A percentile compares a stretch with the other conserved stretches of the same genome.
Evolutionary conservation across 2,888 invertebrate genomes (phyloP).

Genomic region (Sarcophaga subvicina): DNA sequence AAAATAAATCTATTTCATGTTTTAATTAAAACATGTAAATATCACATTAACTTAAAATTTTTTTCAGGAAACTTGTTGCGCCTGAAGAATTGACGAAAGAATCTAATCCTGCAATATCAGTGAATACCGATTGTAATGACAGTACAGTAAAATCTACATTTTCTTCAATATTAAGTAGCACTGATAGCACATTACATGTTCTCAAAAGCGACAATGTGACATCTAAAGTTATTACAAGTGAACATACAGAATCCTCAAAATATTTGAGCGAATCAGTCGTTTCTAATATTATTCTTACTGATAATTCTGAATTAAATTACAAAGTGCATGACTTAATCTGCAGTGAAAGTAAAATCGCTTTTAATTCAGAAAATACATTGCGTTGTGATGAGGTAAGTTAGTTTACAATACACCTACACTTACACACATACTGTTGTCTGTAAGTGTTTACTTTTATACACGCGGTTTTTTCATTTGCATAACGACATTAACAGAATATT

Average conservation of each 20-base stretch:
- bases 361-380: constrained; percentile 21
- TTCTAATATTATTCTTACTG: constrained; percentile 9
- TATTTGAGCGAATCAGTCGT: background rate
- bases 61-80: constrained; percentile 46
- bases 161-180: constrained; percentile 11
- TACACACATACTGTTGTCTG: no score
- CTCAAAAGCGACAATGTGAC: constrained; percentile 7
- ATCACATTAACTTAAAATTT: no score
- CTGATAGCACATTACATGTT: background rate
- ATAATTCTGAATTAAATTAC: constrained; percentile 24
- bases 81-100: constrained; percentile 34
- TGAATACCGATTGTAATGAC: constrained; percentile 24
- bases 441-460: no score
- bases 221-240: constrained; percentile 12
- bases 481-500: no score
- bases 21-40: no score
- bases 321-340: constrained; percentile 23
- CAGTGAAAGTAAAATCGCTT: constrained; percentile 24
- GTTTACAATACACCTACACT: no score
- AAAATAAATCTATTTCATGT: no score
- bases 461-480: no score
- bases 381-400: constrained; percentile 52
- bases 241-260: constrained; percentile 21
- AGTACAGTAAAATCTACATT: constrained; percentile 14
- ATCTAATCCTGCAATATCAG: constrained; percentile 18